Percentiles rank a stretch among this genome's conserved stretches.
Evolutionary conservation across 2,113 vertebrate species (phyloP).

Genomic region (Protobothrops mucrosquamatus): DNA sequence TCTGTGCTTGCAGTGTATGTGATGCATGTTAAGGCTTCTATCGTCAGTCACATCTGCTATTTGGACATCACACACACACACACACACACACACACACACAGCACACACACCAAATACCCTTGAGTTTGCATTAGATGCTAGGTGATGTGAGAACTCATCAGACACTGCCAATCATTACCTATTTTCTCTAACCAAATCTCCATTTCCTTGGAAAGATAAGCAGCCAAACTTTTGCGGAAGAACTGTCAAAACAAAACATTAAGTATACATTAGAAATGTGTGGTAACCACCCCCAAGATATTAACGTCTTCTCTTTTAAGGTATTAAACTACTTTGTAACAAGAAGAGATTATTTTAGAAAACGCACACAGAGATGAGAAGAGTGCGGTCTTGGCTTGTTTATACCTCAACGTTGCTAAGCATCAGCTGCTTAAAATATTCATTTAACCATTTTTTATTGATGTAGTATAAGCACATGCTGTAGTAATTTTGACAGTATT

Average conservation of each 20-base stretch:
- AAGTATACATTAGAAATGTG: not conserved
- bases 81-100: not conserved
- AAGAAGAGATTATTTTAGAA: slow-evolving; percentile 3
- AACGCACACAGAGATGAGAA: not conserved
- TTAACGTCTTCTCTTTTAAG: not conserved
- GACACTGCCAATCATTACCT: not conserved
- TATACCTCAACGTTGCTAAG: slow-evolving; percentile 22
- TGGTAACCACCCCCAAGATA: slow-evolving; percentile 8
- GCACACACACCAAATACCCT: not conserved
- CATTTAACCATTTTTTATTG: not conserved
- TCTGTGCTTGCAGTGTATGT: not conserved
- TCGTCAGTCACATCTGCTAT: not conserved
- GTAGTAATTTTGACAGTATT: not conserved
- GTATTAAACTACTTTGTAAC: slow-evolving; percentile 14
- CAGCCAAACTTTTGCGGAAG: not conserved
- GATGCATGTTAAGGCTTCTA: not conserved
- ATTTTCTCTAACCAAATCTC: not conserved
- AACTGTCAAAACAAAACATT: not conserved
- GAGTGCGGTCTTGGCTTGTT: not conserved
- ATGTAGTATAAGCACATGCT: not conserved
- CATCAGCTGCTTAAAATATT: slow-evolving; percentile 13
- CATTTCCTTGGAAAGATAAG: not conserved
- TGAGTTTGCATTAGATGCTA: not conserved
- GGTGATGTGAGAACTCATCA: not conserved
- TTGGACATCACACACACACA: not conserved